These are phyloP conservation scores for Columba livia DNA, from an alignment of 2,113 vertebrate species.

Conservation along the genomic window DNA sequence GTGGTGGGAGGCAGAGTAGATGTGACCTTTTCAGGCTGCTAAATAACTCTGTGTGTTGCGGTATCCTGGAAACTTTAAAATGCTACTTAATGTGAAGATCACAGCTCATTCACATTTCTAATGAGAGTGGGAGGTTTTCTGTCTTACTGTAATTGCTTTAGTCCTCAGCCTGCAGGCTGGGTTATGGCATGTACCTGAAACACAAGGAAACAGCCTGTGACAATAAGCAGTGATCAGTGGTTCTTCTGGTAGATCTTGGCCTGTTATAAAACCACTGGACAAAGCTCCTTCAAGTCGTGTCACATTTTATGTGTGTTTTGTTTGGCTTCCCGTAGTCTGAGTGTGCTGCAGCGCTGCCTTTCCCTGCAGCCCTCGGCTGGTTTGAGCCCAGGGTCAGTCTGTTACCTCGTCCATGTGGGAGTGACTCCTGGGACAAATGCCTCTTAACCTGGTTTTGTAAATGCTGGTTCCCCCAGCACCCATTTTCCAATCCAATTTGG, in stretches of 20 bases:
- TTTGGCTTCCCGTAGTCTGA: neutral
- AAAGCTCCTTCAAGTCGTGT: neutral
- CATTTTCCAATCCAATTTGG: neutral
- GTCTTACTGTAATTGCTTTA: neutral
- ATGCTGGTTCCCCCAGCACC: neutral
- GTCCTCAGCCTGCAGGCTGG: neutral
- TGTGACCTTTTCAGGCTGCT: conserved; percentile 59
- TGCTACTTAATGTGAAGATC: conserved; percentile 11
- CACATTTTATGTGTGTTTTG: neutral
- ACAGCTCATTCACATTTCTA: conserved; percentile 35
- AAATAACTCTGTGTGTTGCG: neutral
- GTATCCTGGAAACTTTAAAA: conserved; percentile 42
- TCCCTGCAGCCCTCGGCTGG: neutral
- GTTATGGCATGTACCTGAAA: neutral
- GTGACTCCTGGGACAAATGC: neutral
- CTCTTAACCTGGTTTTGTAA: neutral
- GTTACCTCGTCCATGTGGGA: accelerated
- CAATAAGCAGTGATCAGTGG: neutral
- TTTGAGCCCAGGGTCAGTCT: neutral
- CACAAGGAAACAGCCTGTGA: neutral
- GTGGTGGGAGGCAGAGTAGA: conserved; percentile 6
- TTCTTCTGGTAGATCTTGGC: neutral
- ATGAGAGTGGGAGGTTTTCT: conserved; percentile 15
- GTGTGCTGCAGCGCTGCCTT: neutral
- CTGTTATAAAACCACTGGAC: neutral